Evolutionary conservation across 2,888 invertebrate genomes (phyloP), one percentile per base, ranked within the genome.

Genomic region (Stenolophus ochropezus): DNA sequence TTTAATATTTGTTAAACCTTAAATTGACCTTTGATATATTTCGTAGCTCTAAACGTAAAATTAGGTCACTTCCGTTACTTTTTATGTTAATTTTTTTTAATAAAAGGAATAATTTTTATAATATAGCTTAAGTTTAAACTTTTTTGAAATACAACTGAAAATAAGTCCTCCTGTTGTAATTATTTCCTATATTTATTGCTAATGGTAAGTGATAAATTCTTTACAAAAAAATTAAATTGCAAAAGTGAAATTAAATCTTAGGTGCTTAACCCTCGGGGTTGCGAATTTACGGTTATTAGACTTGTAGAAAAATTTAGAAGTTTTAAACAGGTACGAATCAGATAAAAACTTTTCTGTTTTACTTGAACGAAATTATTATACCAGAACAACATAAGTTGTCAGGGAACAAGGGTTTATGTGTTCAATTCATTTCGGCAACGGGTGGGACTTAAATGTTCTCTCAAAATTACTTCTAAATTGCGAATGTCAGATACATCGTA

Each of bases 261-360:
- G 33, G 77, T 61, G 58, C 69, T 69, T 69, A 69, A 23, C 42
- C 61, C 27, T 2, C 11, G 33, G 58, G 42, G 21, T 42, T 11
- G 42, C 47, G 56, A 77, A 77, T 77, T 77, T 77, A 77, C 77
- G 20, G 47, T 77, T 77, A 77, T 77, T 77, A 42, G 42, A 77
- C 20, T 77, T 77, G 33, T 42, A 56, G 61, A 77, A 58, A 58
- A 58, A 77, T 58, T 61, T 77, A 33, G 14, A 77, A 61, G 21
- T 77, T 77, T 53, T 61, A 77, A 77, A 77, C 61, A 77, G 42
- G 58, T 77, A 27, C 42, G 27, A 42, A 58, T 77, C 58, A 42
- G 77, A 77, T 77, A 77, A 58, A 61, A 77, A 61, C 61, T 77
- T 69, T 69, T 42, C 69, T 69, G 42, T 69, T 69, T 69, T 20